Percentiles rank a stretch among this genome's conserved stretches.
Evolutionary conservation across 2,888 invertebrate species (phyloP).

Genomic region (Nycteola revayana): DNA sequence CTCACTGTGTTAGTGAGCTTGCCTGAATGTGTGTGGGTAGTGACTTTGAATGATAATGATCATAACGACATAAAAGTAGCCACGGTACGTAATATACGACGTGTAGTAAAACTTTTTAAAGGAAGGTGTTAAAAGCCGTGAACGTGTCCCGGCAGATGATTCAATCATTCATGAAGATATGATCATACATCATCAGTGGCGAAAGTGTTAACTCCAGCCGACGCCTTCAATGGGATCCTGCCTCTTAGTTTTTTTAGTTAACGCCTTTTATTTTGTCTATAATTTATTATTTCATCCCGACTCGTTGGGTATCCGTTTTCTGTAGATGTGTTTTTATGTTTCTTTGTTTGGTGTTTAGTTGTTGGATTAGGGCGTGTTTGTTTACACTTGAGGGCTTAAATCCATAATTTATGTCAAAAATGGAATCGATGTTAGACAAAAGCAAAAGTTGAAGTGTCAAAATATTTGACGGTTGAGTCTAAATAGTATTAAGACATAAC

Average conservation of each 20-base stretch:
- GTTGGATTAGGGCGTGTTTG: constrained; percentile 39
- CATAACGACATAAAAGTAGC: constrained; percentile 77
- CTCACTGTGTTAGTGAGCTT: constrained; percentile 38
- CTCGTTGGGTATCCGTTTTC: constrained; percentile 33
- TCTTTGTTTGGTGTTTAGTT: constrained; percentile 39
- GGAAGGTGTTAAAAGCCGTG: constrained; percentile 78
- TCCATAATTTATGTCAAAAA: constrained; percentile 34
- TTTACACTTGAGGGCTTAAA: constrained; percentile 32
- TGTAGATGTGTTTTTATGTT: constrained; percentile 33
- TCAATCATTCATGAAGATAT: constrained; percentile 79
- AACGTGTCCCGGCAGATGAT: constrained; percentile 76
- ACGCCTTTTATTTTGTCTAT: constrained; percentile 57
- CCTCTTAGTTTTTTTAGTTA: constrained; percentile 49
- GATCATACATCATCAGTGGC: constrained; percentile 76
- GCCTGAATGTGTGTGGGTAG: constrained; percentile 61
- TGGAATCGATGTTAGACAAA: constrained; percentile 26
- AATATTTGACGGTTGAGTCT: constrained; percentile 34
- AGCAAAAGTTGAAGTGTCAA: constrained; percentile 32
- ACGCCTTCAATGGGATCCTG: constrained; percentile 58
- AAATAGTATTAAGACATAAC: no score
- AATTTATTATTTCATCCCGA: constrained; percentile 54
- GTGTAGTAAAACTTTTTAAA: constrained; percentile 76
- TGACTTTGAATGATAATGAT: constrained; percentile 78
- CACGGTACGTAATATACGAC: constrained; percentile 72
- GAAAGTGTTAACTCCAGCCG: constrained; percentile 70